These are phyloP conservation scores for Papilio helenus DNA, from an alignment of 1,140 invertebrate species.

Conservation along the genomic window DNA sequence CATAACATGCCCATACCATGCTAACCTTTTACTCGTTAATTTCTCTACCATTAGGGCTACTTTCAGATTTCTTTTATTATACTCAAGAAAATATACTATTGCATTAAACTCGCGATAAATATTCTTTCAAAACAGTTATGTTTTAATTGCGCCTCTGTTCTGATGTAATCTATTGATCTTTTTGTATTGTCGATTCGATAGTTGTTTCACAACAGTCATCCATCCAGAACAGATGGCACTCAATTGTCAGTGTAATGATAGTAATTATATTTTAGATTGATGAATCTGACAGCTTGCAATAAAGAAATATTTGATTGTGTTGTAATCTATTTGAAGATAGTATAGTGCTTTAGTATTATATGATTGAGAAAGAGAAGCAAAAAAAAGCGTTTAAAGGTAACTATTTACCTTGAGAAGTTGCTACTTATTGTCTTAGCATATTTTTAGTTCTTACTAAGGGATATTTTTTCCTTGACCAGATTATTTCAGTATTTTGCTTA, in stretches of 20 bases:
- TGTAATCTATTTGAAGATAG: background rate
- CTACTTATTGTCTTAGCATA: too few relatives aligned
- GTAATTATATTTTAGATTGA: constrained; percentile 35
- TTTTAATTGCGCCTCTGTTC: constrained; percentile 24
- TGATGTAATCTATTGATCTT: constrained; percentile 28
- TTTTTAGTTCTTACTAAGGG: too few relatives aligned
- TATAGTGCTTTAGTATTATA: background rate
- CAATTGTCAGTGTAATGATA: constrained; percentile 4
- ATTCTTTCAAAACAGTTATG: constrained; percentile 25
- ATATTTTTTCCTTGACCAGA: too few relatives aligned
- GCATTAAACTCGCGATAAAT: constrained; percentile 1
- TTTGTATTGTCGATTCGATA: background rate
- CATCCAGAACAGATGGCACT: constrained; percentile 28
- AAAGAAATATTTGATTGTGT: constrained; percentile 24
- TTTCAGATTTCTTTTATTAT: too few relatives aligned
- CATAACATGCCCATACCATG: too few relatives aligned
- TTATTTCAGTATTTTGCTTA: too few relatives aligned
- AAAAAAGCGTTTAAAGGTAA: too few relatives aligned
- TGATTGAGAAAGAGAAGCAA: too few relatives aligned
- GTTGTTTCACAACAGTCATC: constrained; percentile 5
- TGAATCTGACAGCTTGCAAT: constrained; percentile 16
- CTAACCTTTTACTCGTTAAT: too few relatives aligned
- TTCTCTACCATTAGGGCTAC: too few relatives aligned
- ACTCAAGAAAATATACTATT: background rate
- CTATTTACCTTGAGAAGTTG: too few relatives aligned